phyloP scores from a whole-genome alignment of 2,888 invertebrate genomes.

The Drosophila nr. medialis region DNA sequence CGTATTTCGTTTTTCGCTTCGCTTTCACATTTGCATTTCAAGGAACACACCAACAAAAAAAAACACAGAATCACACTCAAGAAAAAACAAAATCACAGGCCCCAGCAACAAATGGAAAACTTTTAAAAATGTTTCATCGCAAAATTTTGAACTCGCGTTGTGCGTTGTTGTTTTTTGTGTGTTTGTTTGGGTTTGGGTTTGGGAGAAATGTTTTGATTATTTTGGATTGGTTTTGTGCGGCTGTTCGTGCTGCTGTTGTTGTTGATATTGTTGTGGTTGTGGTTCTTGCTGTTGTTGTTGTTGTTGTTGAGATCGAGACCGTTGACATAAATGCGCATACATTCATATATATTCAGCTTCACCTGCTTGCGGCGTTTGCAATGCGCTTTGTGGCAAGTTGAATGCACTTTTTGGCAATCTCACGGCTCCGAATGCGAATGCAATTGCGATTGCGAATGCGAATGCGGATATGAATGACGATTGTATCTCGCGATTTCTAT shows the following conservation, averaged over 20 bases:
- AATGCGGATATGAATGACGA: slow-evolving; percentile 4
- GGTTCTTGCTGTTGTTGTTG: slow-evolving; percentile 4
- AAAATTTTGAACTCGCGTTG: slow-evolving; percentile 50
- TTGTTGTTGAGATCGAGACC: slow-evolving; percentile 38
- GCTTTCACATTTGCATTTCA: slow-evolving; percentile 33
- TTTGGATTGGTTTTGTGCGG: slow-evolving; percentile 11
- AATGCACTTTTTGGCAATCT: slow-evolving; percentile 56
- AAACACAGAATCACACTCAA: slow-evolving; percentile 17
- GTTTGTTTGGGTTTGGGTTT: not conserved
- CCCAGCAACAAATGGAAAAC: slow-evolving; percentile 40
- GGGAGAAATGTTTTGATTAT: slow-evolving; percentile 1
- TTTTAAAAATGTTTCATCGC: slow-evolving; percentile 33
- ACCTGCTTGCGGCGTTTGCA: slow-evolving; percentile 8
- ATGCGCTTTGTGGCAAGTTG: slow-evolving; percentile 56
- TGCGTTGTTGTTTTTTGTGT: slow-evolving; percentile 11
- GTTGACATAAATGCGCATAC: slow-evolving; percentile 41
- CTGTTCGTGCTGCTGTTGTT: slow-evolving; percentile 7
- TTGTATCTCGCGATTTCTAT: slow-evolving; percentile 9
- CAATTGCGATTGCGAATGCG: not conserved
- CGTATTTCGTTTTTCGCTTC: slow-evolving; percentile 31
- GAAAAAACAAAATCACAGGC: slow-evolving; percentile 27
- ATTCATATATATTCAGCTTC: slow-evolving; percentile 4
- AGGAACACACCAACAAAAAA: slow-evolving; percentile 25
- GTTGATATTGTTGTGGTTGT: slow-evolving; percentile 11
- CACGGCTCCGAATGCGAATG: slow-evolving; percentile 2